These are phyloP conservation scores for Pedionomus torquatus DNA, from an alignment of 2,113 vertebrate genomes.

Conservation along the genomic window DNA sequence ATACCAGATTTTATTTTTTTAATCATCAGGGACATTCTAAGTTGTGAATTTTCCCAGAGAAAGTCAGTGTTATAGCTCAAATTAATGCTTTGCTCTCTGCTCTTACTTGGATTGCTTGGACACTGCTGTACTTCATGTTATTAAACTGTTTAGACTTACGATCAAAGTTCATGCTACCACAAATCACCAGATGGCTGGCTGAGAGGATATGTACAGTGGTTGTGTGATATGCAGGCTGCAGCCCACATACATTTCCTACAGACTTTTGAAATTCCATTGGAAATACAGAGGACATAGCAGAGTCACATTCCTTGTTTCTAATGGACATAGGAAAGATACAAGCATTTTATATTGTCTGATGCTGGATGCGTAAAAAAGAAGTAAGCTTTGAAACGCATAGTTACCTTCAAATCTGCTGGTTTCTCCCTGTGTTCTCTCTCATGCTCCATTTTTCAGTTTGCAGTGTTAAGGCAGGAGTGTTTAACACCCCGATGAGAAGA, in stretches of 20 bases:
- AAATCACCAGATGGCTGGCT: constrained; percentile 6
- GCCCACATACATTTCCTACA: background rate
- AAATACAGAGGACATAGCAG: background rate
- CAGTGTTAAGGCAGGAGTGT: background rate
- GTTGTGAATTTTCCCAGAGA: background rate
- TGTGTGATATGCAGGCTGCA: constrained; percentile 15
- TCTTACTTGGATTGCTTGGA: constrained; percentile 16
- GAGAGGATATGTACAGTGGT: background rate
- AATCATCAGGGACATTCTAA: background rate
- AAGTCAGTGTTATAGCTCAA: background rate
- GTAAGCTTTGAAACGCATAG: background rate
- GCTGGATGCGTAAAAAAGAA: background rate
- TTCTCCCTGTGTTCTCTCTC: background rate
- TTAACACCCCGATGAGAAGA: background rate
- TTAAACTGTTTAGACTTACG: background rate
- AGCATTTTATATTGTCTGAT: background rate
- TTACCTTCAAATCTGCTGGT: background rate
- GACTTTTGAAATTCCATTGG: background rate
- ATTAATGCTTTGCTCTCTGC: constrained; percentile 12
- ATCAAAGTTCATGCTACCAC: constrained; percentile 41
- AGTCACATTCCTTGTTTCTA: background rate
- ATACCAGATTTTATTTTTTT: background rate
- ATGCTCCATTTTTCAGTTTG: background rate
- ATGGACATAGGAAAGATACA: background rate
- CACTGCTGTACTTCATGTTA: background rate